These are phyloP conservation scores for Phaonia tiefii DNA, from an alignment of 2,888 invertebrate genomes.

Conservation along the genomic window DNA sequence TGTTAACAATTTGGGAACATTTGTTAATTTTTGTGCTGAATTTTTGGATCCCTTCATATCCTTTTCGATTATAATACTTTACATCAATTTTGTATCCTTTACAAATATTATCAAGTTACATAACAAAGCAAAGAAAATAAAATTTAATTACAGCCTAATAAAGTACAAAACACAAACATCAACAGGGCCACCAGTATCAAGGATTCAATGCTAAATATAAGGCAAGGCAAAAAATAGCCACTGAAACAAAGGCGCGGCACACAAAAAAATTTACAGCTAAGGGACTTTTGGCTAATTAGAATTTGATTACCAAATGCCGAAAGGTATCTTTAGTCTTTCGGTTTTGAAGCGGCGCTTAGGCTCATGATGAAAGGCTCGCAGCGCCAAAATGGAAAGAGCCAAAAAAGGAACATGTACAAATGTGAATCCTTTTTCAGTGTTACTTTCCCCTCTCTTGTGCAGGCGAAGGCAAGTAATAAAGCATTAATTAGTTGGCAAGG, in stretches of 20 bases:
- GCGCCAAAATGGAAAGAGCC: neutral
- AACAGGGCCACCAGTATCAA: neutral
- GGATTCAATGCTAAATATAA: neutral
- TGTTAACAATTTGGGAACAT: slow-evolving; percentile 25
- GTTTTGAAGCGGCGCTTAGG: neutral
- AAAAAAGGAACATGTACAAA: neutral
- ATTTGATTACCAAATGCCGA: slow-evolving; percentile 44
- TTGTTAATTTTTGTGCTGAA: neutral
- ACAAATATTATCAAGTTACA: neutral
- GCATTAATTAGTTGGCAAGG: slow-evolving; percentile 25
- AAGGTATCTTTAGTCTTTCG: slow-evolving; percentile 21
- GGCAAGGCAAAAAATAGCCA: neutral
- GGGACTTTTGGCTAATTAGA: slow-evolving; percentile 45
- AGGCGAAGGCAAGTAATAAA: neutral
- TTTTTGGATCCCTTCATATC: neutral
- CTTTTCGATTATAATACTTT: neutral
- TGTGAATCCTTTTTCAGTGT: neutral
- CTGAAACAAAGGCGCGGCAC: neutral
- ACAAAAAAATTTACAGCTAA: slow-evolving; percentile 16
- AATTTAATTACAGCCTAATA: slow-evolving; percentile 55
- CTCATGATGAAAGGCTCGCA: neutral
- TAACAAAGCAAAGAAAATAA: slow-evolving; percentile 3
- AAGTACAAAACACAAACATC: slow-evolving; percentile 37
- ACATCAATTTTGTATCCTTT: slow-evolving; percentile 21
- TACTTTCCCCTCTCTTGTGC: neutral